A percentile compares a stretch with the other conserved stretches of the same genome.
Evolutionary conservation across 2,113 vertebrate species (phyloP).

Genomic region (Melanocharis versteri): DNA sequence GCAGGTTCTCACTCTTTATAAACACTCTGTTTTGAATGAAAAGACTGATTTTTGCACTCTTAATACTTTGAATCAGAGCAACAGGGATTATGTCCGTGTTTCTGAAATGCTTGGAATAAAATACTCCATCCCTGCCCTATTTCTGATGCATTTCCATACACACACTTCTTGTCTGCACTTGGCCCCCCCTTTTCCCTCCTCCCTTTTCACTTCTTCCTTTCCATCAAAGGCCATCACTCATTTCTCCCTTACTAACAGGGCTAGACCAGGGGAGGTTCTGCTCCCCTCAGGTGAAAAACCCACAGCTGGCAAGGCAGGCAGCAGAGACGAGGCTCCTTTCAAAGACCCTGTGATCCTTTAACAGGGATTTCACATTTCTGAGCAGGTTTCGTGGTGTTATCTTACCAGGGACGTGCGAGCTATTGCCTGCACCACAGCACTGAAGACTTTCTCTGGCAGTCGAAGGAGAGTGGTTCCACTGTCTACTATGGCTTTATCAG

Average conservation of each 20-base stretch:
- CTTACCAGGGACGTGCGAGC: slow-evolving; percentile 85
- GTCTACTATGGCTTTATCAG: slow-evolving; percentile 96
- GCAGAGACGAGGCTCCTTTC: neutral
- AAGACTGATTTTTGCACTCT: neutral
- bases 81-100: neutral
- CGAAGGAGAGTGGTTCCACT: slow-evolving; percentile 94
- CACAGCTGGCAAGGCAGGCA: neutral
- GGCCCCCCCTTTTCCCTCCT: neutral
- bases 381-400: neutral
- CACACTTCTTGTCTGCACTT: neutral
- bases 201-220: neutral
- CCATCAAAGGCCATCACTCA: neutral
- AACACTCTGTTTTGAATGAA: neutral
- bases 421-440: slow-evolving; percentile 87
- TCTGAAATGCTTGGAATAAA: slow-evolving; percentile 4
- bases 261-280: neutral
- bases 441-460: slow-evolving; percentile 91
- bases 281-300: neutral
- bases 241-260: neutral
- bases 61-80: neutral
- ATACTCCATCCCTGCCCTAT: neutral
- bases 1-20: slow-evolving; percentile 8
- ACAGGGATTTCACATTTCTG: neutral
- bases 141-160: neutral
- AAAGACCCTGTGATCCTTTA: neutral